A percentile compares a stretch with the other conserved stretches of the same genome.
phyloP scores from a whole-genome alignment of 2,888 invertebrate species.

The Nipponacmea schrenckii region DNA sequence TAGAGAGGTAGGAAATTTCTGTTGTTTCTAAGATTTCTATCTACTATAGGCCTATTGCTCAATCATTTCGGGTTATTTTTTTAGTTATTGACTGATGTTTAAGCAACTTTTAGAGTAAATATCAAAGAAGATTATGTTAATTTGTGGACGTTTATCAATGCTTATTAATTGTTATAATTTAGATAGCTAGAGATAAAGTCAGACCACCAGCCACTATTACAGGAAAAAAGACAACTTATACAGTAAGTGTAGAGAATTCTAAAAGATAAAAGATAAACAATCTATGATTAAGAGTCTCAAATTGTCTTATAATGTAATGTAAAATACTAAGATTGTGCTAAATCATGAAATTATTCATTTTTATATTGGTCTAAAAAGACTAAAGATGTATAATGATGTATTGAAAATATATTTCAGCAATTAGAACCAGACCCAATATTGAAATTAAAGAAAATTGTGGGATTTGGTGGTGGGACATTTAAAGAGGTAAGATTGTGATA shows the following conservation, averaged over 20 bases:
- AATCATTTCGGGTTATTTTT: background rate
- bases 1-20: constrained; percentile 33
- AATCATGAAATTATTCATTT: too few species aligned
- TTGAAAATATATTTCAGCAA: constrained; percentile 39
- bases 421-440: constrained; percentile 66
- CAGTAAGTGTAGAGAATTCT: constrained; percentile 3
- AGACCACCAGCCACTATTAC: constrained; percentile 7
- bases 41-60: background rate
- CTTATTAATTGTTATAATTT: constrained; percentile 2
- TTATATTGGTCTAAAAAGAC: too few species aligned
- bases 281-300: too few species aligned
- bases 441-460: constrained; percentile 61
- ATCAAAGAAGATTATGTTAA: too few species aligned
- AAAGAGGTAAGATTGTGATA: constrained; percentile 55
- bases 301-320: too few species aligned
- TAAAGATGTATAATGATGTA: too few species aligned
- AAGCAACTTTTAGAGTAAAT: too few species aligned
- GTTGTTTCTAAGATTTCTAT: background rate
- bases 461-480: constrained; percentile 62
- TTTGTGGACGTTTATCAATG: too few species aligned
- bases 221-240: constrained; percentile 1
- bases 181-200: constrained; percentile 10
- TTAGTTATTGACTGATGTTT: too few species aligned
- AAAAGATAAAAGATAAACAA: background rate
- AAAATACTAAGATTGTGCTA: too few species aligned